Percentiles rank a stretch among this genome's conserved stretches.
These are phyloP conservation scores for Epirrhoe tristata DNA, from an alignment of 2,888 invertebrate species.

Conservation along the genomic window DNA sequence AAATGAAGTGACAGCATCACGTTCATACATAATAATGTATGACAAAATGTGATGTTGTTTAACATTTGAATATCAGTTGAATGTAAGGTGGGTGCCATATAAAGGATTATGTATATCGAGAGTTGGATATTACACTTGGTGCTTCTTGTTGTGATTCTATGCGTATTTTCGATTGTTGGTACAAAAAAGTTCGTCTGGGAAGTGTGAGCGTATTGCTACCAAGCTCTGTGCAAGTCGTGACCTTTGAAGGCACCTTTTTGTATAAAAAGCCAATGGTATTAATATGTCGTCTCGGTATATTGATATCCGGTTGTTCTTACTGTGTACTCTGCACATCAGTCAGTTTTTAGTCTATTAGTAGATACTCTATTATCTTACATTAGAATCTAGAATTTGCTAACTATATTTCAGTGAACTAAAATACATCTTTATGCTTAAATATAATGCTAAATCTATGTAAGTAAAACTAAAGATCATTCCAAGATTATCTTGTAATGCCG, in stretches of 20 bases:
- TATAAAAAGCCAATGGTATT: conserved; percentile 72
- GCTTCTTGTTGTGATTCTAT: conserved; percentile 74
- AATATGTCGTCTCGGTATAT: conserved; percentile 54
- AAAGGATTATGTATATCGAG: conserved; percentile 60
- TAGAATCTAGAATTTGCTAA: conserved; percentile 22
- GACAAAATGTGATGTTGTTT: conserved; percentile 27
- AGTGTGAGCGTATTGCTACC: conserved; percentile 83
- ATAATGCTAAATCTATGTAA: conserved; percentile 26
- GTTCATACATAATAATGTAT: conserved; percentile 26
- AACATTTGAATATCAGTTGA: conserved; percentile 43
- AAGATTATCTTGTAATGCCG: conserved; percentile 21
- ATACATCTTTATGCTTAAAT: conserved; percentile 16
- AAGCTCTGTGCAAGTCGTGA: conserved; percentile 81
- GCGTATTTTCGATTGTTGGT: conserved; percentile 64
- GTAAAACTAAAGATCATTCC: conserved; percentile 27
- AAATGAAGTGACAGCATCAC: conserved; percentile 11
- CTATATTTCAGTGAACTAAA: conserved; percentile 17
- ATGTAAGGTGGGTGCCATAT: conserved; percentile 81
- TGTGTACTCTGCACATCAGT: conserved; percentile 29
- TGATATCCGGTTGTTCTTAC: conserved; percentile 35
- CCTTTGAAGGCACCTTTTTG: conserved; percentile 64
- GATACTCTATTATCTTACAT: conserved; percentile 25
- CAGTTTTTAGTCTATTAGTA: conserved; percentile 11
- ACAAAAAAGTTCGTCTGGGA: conserved; percentile 78
- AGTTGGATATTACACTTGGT: conserved; percentile 65